Percentiles rank a stretch among this genome's conserved stretches.
These are phyloP conservation scores for Dreissena rostriformis DNA, from an alignment of 1,140 invertebrate genomes.

Conservation along the genomic window DNA sequence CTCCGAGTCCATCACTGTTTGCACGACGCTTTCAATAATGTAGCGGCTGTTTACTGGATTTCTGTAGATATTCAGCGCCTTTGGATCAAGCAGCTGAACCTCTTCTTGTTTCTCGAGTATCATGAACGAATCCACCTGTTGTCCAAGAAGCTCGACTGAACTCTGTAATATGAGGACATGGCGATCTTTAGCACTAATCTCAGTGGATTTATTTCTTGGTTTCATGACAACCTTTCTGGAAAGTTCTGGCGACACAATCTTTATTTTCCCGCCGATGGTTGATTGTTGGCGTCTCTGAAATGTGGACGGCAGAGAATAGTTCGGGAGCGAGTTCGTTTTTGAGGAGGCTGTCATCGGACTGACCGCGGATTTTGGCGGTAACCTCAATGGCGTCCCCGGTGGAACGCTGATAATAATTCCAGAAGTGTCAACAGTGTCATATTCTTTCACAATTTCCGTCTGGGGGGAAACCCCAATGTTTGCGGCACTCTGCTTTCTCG, in stretches of 20 bases:
- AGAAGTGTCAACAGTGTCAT: slow-evolving; percentile 37
- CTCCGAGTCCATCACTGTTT: slow-evolving; percentile 65
- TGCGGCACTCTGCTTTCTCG: slow-evolving; percentile 49
- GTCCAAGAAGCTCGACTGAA: slow-evolving; percentile 71
- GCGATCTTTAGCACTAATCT: slow-evolving; percentile 62
- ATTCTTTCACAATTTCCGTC: slow-evolving; percentile 20
- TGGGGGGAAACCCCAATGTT: not conserved
- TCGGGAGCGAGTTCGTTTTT: slow-evolving; percentile 25
- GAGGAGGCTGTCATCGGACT: slow-evolving; percentile 16
- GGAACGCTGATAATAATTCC: not conserved
- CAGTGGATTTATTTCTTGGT: slow-evolving; percentile 62
- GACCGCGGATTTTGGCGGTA: not conserved
- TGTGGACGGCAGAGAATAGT: slow-evolving; percentile 24
- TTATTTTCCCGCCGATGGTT: slow-evolving; percentile 62
- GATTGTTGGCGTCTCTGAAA: not conserved
- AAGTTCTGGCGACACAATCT: slow-evolving; percentile 71
- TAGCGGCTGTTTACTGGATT: slow-evolving; percentile 71
- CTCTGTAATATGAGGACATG: slow-evolving; percentile 73
- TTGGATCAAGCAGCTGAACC: slow-evolving; percentile 61
- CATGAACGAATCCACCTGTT: slow-evolving; percentile 70
- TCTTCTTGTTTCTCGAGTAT: slow-evolving; percentile 68
- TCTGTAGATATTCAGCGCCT: slow-evolving; percentile 67
- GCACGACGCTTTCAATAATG: slow-evolving; percentile 72
- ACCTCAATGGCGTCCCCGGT: not conserved
- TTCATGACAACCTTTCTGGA: slow-evolving; percentile 57